Conservation (phyloP, 1,140 invertebrate genomes). For the Mamestra configurata region DNA sequence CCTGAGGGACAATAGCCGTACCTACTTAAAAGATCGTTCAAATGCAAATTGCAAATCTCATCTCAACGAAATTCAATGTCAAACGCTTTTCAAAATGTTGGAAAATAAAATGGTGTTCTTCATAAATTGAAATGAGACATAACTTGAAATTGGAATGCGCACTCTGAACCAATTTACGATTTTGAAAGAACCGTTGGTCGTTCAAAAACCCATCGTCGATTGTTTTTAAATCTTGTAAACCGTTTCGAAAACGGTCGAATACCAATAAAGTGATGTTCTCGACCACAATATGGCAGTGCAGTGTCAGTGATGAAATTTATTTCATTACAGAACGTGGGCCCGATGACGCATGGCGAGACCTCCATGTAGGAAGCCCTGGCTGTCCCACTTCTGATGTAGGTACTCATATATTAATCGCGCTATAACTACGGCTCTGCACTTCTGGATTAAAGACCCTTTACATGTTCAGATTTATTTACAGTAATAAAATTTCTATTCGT, state of each 20-base stretch:
- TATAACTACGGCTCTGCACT: neutral
- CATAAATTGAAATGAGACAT: too few species aligned
- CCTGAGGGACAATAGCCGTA: too few species aligned
- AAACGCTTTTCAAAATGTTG: too few species aligned
- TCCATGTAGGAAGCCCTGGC: constrained; percentile 7
- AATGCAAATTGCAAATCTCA: too few species aligned
- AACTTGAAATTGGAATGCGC: too few species aligned
- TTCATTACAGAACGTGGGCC: neutral
- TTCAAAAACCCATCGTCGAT: neutral
- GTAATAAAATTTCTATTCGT: constrained; percentile 27
- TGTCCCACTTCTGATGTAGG: constrained; percentile 12
- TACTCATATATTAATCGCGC: constrained; percentile 1
- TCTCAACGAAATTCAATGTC: too few species aligned
- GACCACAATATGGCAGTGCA: neutral
- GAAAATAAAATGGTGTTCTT: too few species aligned
- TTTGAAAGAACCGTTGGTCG: neutral
- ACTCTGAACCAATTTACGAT: neutral
- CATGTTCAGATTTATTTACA: constrained; percentile 25
- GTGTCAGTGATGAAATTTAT: constrained; percentile 4
- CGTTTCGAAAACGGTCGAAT: neutral
- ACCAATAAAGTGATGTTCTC: neutral
- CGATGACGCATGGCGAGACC: constrained; percentile 16
- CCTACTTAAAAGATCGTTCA: too few species aligned
- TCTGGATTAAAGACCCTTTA: constrained; percentile 1
- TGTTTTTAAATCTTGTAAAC: neutral